Evolutionary conservation across 1,140 invertebrate species (phyloP), one percentile per base, ranked within the genome.

Genomic region (Halesus radiatus): DNA sequence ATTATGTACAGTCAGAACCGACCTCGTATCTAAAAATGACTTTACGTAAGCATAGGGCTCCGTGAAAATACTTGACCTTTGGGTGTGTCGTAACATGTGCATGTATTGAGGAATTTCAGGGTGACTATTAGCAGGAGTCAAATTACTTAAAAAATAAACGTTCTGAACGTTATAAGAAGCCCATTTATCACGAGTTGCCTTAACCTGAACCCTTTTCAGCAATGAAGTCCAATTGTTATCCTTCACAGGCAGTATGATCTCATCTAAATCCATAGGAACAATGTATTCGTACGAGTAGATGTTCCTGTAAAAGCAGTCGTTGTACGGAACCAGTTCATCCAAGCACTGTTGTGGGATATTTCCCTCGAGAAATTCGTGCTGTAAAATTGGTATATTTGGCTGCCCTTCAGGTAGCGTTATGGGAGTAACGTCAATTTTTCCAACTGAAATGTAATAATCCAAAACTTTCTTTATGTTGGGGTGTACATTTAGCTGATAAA

Each of bases 311-410:
- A 99, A 91, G 85, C 98, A 99, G 86, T 99, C 98, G 87, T 99
- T 99, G 90, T 98, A 98, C 0, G 97, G 97, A 84, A 99, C 97
- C 54, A 99, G 90, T 87, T 99, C 97, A 87, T 98, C 97, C 85
- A 98, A 96, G 10, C 97, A 89, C 86, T 98, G 98, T 87, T 97
- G 94, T 85, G 95, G 97, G 2, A 95, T 94, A 86, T 96, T 96
- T 86, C 96, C 96, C 56, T 95, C 95, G 3, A 98, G 89, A 84
- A 97, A 98, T 87, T 96, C 91, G 87, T 98, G 96, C 85, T 97
- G 94, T 72, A 98, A 94, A 0, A 94, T 93, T 0, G 95, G 96
- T 7, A 96, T 91, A 85, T 98, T 98, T 0, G 97, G 97, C 85
- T 97, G 96, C 0, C 96, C 95, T 0, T 97, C 97, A 0, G 97